Base-by-base conservation (phyloP, 2,113 vertebrate genomes). In the Neolamprologus modestus region DNA sequence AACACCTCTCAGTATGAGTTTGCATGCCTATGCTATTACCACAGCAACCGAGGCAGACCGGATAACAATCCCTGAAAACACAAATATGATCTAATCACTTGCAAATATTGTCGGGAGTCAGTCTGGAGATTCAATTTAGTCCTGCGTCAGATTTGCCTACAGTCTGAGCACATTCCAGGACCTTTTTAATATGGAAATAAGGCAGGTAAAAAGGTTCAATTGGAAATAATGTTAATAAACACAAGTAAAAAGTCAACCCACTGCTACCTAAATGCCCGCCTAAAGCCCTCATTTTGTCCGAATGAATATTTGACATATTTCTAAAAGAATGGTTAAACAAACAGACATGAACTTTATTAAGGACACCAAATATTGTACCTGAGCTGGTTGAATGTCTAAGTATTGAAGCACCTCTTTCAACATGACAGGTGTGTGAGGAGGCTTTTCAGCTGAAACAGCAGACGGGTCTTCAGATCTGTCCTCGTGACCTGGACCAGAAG, bases 321-420 rank as follows among this genome's bases (percentile, higher is more conserved):
- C 24, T 37, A 28, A 84, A 76, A 50, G 9, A 79, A 85, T 37
- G 14, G 61, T 61, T 68, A 45, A 21, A 80, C 35, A 87, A 71
- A 42, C 9, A 55, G 11, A 81, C 12, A 66, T 57, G 21, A 26
- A 31, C 35, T 81, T 8, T 19, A 11, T 61, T 52, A 24, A 50
- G 12, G 33, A 52, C 19, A 83, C 45, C 8, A 45, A 71, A 66
- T 84, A 86, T 17, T 24, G 73, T 40, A 96, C 95, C 93, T 96
- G 95, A 59, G 93, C 92, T 81, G 71, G 92, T 14, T 93, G 91
- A 53, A 96, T 66, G 53, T 95, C 90, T 83, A 96, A 91, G 84
- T 92, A 93, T 42, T 94, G 91, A 86, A 96, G 95, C 86, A 95
- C 94, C 57, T 96, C 94, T 87, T 94, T 94, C 14, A 95, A 87